Evolutionary conservation across 2,797 vertebrate species (phyloP), one percentile per base, ranked within the genome.

Genomic region (Crossoptilon crossoptilon): DNA sequence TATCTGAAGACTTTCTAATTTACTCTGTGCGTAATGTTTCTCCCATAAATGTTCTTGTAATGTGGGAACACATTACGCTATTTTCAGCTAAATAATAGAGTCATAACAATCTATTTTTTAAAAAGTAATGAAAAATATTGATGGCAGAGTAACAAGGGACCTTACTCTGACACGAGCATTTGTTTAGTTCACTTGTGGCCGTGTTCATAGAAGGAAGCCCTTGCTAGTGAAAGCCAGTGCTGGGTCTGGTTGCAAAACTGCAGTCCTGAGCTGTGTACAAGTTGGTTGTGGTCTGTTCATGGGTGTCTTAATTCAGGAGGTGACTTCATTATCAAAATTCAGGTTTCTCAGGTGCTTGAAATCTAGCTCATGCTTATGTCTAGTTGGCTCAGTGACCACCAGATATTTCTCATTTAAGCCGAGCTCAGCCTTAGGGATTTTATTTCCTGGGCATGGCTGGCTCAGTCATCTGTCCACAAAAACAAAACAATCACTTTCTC

Each of bases 61-160:
- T 94, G 60, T 87, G 87, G 77, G 92, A 96, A 12, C 91, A 88
- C 93, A 95, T 96, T 94, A 95, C 77, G n/a, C 83, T 80, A 73
- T 87, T 91, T 95, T 93, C 95, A 94, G 86, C 94, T 94, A 94
- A 95, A 94, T 94, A 93, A 95, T 89, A 96, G 94, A 93, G 94
- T 88, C 92, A 93, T 93, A 96, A 93, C 90, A 82, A 96, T 96
- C 94, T 94, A 74, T 91, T 96, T 96, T 88, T 88, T 94, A 93
- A 95, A 94, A 76, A 93, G 88, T 92, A 95, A 94, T 93, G 94
- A 96, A 95, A 95, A 94, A 93, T 96, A 96, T 95, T 91, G 90
- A 95, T 93, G 87, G 77, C 79, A 58, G 88, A 86, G 78, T 91
- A 73, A 68, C 68, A 16, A 91, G 93, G 94, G 76, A 81, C 87